A percentile compares a stretch with the other conserved stretches of the same genome.
Conservation (phyloP, 1,140 invertebrate species). For the Aphis gossypii region DNA sequence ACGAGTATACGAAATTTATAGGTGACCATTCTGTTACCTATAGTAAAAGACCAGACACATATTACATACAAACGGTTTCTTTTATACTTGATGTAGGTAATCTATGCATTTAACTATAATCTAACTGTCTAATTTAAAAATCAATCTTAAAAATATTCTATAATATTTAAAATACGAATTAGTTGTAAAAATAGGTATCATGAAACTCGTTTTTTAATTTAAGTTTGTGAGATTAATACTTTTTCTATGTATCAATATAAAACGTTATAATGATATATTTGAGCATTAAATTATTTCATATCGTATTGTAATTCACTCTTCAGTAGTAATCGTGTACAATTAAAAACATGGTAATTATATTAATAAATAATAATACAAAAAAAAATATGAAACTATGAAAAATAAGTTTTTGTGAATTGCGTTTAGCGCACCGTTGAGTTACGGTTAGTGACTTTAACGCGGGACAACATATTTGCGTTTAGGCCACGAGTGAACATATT, state of each 20-base stretch:
- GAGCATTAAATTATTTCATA: background rate
- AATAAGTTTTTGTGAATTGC: background rate
- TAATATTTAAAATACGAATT: background rate
- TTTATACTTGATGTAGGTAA: background rate
- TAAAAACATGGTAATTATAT: background rate
- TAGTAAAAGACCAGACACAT: background rate
- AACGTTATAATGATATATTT: background rate
- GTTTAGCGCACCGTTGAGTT: background rate
- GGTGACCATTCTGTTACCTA: background rate
- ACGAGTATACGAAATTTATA: too few relatives aligned
- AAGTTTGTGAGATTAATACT: background rate
- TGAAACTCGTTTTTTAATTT: background rate
- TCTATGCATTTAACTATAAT: background rate
- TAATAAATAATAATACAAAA: background rate
- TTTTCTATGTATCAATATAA: background rate
- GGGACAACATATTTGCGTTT: background rate
- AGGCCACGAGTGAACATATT: background rate
- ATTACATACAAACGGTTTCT: background rate
- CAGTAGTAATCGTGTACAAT: background rate
- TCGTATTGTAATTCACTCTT: background rate
- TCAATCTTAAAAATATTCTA: background rate
- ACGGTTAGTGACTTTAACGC: conserved; percentile 28
- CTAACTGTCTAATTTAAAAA: background rate
- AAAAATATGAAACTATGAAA: background rate
- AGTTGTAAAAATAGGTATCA: background rate